These are phyloP conservation scores for Epizoanthus scotinus DNA, from an alignment of 92 coral and sea anemone species.

Conservation along the genomic window DNA sequence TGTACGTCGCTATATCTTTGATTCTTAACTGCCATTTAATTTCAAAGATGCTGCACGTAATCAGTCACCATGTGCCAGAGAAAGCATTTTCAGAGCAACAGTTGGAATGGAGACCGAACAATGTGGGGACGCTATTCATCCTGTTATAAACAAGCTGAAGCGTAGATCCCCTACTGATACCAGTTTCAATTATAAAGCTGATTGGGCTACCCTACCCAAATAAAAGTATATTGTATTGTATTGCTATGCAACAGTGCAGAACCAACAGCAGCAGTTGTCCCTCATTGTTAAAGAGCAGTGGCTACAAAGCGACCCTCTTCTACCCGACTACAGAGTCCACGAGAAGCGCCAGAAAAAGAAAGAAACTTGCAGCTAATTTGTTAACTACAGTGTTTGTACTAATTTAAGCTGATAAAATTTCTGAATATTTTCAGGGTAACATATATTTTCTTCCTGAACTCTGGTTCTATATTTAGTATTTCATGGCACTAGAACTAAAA, in stretches of 20 bases:
- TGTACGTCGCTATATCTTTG: neutral
- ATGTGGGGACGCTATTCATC: constrained; percentile 4
- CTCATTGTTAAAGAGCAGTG: constrained; percentile 13
- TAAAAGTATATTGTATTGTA: no score
- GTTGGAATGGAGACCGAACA: neutral
- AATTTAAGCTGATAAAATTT: no score
- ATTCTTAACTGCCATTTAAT: neutral
- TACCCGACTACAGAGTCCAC: neutral
- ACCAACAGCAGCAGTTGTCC: constrained; percentile 10
- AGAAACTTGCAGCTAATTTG: no score
- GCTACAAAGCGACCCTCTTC: constrained; percentile 1
- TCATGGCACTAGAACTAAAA: no score
- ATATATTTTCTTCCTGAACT: no score
- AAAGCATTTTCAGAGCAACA: neutral
- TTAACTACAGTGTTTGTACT: no score
- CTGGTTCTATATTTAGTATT: no score
- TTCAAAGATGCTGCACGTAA: neutral
- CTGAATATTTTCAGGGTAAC: no score
- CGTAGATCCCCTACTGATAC: no score
- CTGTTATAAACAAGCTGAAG: neutral
- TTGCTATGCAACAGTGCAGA: constrained; percentile 2
- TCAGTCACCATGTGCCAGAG: neutral
- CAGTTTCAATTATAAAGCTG: no score
- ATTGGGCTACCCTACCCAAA: no score
- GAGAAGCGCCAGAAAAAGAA: neutral